phyloP scores from a whole-genome alignment of 2,113 vertebrate genomes.

The Sander lucioperca region DNA sequence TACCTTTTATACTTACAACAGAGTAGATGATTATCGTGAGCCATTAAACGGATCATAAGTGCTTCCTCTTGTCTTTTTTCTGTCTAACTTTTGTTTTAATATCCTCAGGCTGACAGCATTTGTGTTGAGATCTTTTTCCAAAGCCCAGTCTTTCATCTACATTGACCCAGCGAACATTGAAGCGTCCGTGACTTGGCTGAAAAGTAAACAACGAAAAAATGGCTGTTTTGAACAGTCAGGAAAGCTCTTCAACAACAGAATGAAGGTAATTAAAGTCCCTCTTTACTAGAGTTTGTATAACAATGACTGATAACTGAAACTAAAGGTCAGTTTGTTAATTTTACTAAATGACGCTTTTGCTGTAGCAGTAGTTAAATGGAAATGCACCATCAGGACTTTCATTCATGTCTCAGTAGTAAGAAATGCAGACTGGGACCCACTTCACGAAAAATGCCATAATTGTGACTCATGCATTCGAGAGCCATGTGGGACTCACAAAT shows the following conservation, averaged over 20 bases:
- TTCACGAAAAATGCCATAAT: neutral
- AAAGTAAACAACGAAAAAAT: conserved; percentile 71
- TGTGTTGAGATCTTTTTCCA: conserved; percentile 83
- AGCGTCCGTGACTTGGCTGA: conserved; percentile 79
- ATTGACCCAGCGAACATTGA: conserved; percentile 70
- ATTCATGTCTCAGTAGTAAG: neutral
- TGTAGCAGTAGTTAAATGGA: neutral
- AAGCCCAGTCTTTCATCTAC: conserved; percentile 79
- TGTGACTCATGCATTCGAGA: too few species aligned
- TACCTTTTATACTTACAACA: too few species aligned
- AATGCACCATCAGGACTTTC: neutral
- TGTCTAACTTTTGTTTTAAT: neutral
- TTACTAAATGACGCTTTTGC: neutral
- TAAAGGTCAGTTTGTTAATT: neutral
- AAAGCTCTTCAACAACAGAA: conserved; percentile 84
- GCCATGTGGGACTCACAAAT: too few species aligned
- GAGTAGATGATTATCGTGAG: neutral
- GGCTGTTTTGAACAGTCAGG: conserved; percentile 87
- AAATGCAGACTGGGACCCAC: too few species aligned
- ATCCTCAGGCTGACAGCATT: conserved; percentile 88
- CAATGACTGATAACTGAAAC: neutral
- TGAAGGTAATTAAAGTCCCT: conserved; percentile 79
- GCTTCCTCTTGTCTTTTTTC: neutral
- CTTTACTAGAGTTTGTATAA: neutral
- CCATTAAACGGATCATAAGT: neutral